Evolutionary conservation across 23 tunicate species (phyloP).

Genomic region (Aplidium turbinatum): DNA sequence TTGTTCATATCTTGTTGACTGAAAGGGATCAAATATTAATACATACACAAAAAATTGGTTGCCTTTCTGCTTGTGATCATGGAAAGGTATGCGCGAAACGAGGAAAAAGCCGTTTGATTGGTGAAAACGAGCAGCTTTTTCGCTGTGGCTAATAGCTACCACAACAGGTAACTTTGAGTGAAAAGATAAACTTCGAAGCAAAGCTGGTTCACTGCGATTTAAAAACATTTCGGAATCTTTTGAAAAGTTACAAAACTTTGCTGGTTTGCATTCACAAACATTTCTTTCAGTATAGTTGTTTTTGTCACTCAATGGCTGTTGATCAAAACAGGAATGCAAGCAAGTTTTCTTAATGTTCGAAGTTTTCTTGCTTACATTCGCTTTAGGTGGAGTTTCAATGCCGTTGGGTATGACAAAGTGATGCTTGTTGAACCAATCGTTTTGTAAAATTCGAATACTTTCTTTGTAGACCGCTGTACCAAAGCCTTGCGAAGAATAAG

Average conservation of each 20-base stretch:
- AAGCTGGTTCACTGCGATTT: too few species aligned
- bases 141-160: slow-evolving; percentile 26
- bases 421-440: slow-evolving; percentile 28
- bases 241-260: too few species aligned
- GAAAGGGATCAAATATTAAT: slow-evolving; percentile 7
- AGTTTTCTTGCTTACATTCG: background rate
- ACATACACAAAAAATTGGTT: background rate
- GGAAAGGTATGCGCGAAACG: background rate
- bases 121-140: slow-evolving; percentile 35
- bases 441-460: slow-evolving; percentile 45
- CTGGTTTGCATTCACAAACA: slow-evolving; percentile 8
- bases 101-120: slow-evolving; percentile 19
- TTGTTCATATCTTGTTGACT: background rate
- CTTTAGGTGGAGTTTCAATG: background rate
- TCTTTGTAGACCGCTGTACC: slow-evolving; percentile 54
- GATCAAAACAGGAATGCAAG: background rate
- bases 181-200: background rate
- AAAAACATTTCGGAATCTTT: background rate
- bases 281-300: background rate
- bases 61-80: slow-evolving; percentile 2
- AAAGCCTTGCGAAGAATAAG: slow-evolving; percentile 42
- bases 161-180: slow-evolving; percentile 13
- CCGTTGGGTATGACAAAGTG: background rate
- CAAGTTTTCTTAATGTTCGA: background rate
- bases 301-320: background rate